Evolutionary conservation across 2,113 vertebrate genomes (phyloP).

Genomic region (Mionectes macconnelli): DNA sequence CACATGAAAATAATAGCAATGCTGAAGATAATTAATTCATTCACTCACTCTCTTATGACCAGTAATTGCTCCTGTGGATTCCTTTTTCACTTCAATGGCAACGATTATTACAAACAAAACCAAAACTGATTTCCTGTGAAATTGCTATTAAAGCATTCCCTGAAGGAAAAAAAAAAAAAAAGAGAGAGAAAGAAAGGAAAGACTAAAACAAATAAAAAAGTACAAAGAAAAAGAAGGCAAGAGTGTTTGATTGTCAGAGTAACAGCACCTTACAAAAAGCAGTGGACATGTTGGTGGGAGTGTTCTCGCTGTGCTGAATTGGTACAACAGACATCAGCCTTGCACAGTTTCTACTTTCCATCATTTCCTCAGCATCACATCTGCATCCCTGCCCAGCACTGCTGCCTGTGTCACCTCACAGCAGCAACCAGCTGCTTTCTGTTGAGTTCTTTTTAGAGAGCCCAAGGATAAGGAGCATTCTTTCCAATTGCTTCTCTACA

Average conservation of each 20-base stretch:
- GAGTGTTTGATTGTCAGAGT: background rate
- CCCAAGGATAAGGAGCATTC: background rate
- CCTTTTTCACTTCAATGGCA: slow-evolving; percentile 11
- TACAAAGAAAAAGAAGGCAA: background rate
- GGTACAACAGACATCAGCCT: background rate
- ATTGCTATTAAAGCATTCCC: background rate
- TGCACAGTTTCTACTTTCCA: background rate
- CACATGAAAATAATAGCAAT: background rate
- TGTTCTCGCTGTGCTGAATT: background rate
- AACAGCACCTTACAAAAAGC: background rate
- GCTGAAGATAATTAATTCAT: slow-evolving; percentile 6
- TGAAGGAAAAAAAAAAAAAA: background rate
- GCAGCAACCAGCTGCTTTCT: background rate
- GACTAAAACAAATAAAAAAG: background rate
- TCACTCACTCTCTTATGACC: slow-evolving; percentile 2
- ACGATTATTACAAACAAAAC: slow-evolving; percentile 6
- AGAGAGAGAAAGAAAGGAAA: too few relatives aligned
- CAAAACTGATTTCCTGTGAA: slow-evolving; percentile 10
- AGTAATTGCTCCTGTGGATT: slow-evolving; percentile 21
- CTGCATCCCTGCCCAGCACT: background rate
- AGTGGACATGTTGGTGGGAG: fast-evolving
- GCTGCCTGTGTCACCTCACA: background rate
- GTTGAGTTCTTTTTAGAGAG: background rate
- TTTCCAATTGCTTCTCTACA: background rate
- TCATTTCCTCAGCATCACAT: background rate